phyloP scores from a whole-genome alignment of 2,797 vertebrate genomes.

The Macropodus opercularis region DNA sequence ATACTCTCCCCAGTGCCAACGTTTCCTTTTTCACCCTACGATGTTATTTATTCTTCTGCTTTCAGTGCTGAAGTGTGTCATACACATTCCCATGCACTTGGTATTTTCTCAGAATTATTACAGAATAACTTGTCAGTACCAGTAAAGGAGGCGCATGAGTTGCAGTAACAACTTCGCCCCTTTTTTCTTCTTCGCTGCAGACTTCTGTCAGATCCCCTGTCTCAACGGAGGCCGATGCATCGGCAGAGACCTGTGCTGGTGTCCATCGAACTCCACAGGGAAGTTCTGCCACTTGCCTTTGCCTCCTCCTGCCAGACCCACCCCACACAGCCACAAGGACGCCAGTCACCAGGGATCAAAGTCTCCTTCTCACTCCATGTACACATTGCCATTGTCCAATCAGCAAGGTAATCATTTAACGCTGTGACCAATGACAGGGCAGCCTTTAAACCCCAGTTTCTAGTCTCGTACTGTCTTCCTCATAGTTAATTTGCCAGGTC shows the following conservation, averaged over 20 bases:
- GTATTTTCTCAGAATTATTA: no score
- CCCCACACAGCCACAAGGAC: constrained; percentile 63
- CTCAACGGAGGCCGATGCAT: constrained; percentile 91
- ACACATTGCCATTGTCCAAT: constrained; percentile 92
- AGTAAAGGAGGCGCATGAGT: no score
- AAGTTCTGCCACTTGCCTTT: constrained; percentile 93
- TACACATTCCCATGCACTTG: no score
- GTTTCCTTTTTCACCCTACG: constrained; percentile 33
- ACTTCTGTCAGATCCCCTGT: constrained; percentile 97
- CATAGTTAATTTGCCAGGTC: background rate
- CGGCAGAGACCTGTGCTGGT: constrained; percentile 92
- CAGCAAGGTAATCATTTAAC: constrained; percentile 85
- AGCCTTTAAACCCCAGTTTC: background rate
- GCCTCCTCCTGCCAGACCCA: constrained; percentile 73
- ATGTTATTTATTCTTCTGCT: constrained; percentile 2
- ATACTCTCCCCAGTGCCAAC: constrained; percentile 58
- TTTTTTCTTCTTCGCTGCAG: constrained; percentile 65
- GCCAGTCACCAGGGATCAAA: constrained; percentile 52
- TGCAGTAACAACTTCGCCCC: no score
- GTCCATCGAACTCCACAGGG: constrained; percentile 92
- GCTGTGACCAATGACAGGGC: background rate
- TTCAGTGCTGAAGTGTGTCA: constrained; percentile 20
- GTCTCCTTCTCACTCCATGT: constrained; percentile 86
- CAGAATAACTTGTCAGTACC: no score
- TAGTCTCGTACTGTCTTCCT: background rate